Evolutionary conservation across 2,113 vertebrate genomes (phyloP), one percentile per base, ranked within the genome.

Genomic region (Accipiter cooperii): DNA sequence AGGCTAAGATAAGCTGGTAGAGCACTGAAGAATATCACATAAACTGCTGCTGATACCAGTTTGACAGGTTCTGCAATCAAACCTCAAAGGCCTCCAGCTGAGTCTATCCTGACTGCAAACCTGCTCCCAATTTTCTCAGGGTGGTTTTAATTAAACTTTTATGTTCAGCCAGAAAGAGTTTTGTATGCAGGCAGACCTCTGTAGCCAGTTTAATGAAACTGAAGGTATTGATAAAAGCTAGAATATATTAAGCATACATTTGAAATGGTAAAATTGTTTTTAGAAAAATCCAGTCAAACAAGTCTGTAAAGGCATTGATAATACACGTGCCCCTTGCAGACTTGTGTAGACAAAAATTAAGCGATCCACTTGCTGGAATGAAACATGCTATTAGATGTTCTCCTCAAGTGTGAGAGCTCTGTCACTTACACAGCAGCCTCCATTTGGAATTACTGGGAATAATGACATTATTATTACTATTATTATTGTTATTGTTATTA

Each of bases 91-190:
- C 73, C 61, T 93, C 92, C 55, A 93, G 54, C 78, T 70, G 82
- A 28, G 51, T 42, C 36, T 52, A 44, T 93, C 49, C 68, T 2
- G 3, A 66, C 49, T 78, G 80, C 7, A 73, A 75, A 88, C 47
- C 58, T 90, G 61, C 66, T 95, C 88, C 70, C 2, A 79, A 36
- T 78, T 89, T 83, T 85, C 61, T 90, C 38, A 46, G 52, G 71
- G 64, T 54, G n/a, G 51, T 89, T 97, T 82, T 93, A 90, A 95
- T 86, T 96, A 97, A 96, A 85, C 85, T 84, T 88, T 36, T 24
- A 74, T 87, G 69, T 42, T 94, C 64, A 66, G 42, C 52, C 46
- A 89, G 63, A 95, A 95, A 81, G 57, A 95, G 74, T 31, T 90
- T 38, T 90, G 22, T 28, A 60, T 73, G n/a, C 70, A 73, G 70